A percentile compares a stretch with the other conserved stretches of the same genome.
These are phyloP conservation scores for Greenwoodochromis staneri DNA, from an alignment of 2,113 vertebrate genomes.

Conservation along the genomic window DNA sequence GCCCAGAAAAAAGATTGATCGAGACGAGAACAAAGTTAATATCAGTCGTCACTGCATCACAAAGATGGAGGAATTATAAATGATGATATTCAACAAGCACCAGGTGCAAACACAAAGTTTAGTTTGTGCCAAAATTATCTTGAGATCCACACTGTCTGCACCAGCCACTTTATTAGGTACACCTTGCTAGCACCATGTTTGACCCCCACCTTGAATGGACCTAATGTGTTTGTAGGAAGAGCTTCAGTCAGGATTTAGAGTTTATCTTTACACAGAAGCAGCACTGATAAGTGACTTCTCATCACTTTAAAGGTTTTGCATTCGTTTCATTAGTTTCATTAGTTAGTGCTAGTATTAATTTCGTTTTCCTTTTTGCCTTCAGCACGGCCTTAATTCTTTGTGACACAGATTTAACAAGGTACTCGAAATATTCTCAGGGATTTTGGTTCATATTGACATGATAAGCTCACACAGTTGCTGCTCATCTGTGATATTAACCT, in stretches of 20 bases:
- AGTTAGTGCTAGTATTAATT: rapidly evolving
- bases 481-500: background rate
- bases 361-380: background rate
- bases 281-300: background rate
- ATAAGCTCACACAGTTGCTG: background rate
- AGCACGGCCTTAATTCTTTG: background rate
- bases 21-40: background rate
- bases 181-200: background rate
- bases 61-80: background rate
- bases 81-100: background rate
- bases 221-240: background rate
- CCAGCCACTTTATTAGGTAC: background rate
- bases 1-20: background rate
- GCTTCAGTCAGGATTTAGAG: background rate
- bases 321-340: background rate
- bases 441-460: background rate
- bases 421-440: background rate
- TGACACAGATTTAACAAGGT: background rate
- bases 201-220: background rate
- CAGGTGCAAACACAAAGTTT: background rate
- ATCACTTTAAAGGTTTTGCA: background rate
- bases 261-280: background rate
- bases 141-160: background rate
- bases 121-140: background rate
- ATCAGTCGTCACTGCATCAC: background rate